Conservation (phyloP, 2,888 invertebrate genomes). For the Mythimna lalbum region DNA sequence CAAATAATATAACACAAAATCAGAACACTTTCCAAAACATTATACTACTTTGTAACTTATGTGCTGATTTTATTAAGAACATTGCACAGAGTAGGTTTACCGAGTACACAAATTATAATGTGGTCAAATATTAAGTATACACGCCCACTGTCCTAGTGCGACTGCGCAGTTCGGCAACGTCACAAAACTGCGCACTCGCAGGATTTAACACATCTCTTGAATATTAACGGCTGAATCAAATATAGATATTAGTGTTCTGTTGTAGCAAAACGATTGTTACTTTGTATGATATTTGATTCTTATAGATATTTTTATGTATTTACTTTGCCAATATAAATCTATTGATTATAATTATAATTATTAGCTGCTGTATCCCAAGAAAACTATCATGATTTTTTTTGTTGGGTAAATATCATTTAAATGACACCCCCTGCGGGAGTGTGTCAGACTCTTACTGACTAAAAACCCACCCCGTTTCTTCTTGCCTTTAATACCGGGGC, state of each 20-base stretch:
- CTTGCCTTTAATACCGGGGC: too few relatives aligned
- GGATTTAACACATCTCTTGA: conserved; percentile 42
- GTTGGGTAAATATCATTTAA: too few relatives aligned
- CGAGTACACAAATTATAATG: neutral
- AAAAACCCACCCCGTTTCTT: too few relatives aligned
- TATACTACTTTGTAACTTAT: neutral
- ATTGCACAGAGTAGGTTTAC: conserved; percentile 17
- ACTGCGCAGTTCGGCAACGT: conserved; percentile 51
- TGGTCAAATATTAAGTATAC: conserved; percentile 40
- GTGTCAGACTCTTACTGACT: too few relatives aligned
- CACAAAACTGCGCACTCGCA: conserved; percentile 40
- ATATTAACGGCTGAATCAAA: conserved; percentile 26
- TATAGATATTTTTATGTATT: neutral
- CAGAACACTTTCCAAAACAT: neutral
- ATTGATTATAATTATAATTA: too few relatives aligned
- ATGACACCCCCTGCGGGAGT: too few relatives aligned
- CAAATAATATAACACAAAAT: neutral
- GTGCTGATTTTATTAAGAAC: neutral
- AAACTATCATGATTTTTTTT: too few relatives aligned
- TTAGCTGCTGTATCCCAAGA: too few relatives aligned
- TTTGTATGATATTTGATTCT: neutral
- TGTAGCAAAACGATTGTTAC: conserved; percentile 1
- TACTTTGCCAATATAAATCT: neutral
- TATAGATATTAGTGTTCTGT: neutral
- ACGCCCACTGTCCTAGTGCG: conserved; percentile 28